Base-by-base conservation (phyloP, 2,797 vertebrate species). In the Premnoplex brunnescens region DNA sequence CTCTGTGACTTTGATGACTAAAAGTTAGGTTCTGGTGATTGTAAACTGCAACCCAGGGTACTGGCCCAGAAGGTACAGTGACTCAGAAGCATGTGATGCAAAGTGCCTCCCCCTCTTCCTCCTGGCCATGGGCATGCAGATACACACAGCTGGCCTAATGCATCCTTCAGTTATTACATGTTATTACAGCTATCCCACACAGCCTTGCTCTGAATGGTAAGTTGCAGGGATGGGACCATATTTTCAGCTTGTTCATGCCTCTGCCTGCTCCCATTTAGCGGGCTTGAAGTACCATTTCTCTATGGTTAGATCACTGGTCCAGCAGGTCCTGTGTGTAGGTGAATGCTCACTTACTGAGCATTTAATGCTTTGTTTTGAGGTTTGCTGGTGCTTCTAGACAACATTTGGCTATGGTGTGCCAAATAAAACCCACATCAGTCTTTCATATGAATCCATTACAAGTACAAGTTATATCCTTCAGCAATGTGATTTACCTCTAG, bases 241-340 rank as follows among this genome's bases (percentile, higher is more conserved):
- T 52, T 74, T 55, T 67, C 37, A 56, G 36, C 34, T 46, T 2
- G 2, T 75, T 73, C 18, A 0, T 78, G 88, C 43, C 64, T 80
- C 67, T 87, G 34, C 79, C 62, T 93, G 75, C 36, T 90, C 28
- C 28, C 27, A 7, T 56, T 66, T 55, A 54, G 14, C 68, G 62
- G 26, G 44, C 19, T 88, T 0, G 0, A 12, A 41, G 62, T 43
- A 41, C 28, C 1, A 1, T 58, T 86, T 79, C 36, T 20, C 27
- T 84, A 0, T 0, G 4, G 21, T 60, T 84, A 62, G 20, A 46
- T 8, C 7, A 19, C 5, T n/a, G 3, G 26, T 52, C 49, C 0
- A 3, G 44, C 36, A 41, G 18, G 7, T 67, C 37, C 9, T 78
- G 7, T 62, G 34, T 48, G 51, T 21, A 86, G 32, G 23, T 80